Base-by-base conservation (phyloP, 2,888 invertebrate species). In the Agapostemon virescens region DNA sequence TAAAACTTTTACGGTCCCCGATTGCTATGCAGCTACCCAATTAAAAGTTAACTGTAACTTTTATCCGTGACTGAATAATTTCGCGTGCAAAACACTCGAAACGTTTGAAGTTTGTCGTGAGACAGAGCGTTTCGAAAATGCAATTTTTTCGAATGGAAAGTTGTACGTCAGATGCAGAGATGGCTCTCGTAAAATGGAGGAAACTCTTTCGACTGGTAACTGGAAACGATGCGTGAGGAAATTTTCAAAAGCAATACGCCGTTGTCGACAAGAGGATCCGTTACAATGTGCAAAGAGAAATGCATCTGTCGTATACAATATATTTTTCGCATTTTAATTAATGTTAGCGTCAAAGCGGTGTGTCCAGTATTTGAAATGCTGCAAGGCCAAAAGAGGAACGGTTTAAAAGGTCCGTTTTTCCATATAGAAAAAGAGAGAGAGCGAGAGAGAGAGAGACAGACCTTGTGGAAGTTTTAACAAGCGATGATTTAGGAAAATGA, bases 251-350 rank as follows among this genome's bases (percentile, higher is more conserved):
- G 38, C 52, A 36, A 55, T 45, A 55, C 33, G 55, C 33, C 40
- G 26, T 20, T 17, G 30, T 9, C 9, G 26, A 20, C 23, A 55
- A 77, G 30, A n/a, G 61, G 17, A 15, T 20, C 15, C 13, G 26
- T 20, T 42, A 23, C 23, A 3, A 20, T n/a, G 45, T 20, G n/a
- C 77, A 64, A 69, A 71, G 45, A 20, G 38, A 15, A 71, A 67
- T 52, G 70, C n/a, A 33, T 26, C 33, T n/a, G 70, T 33, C 42
- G 67, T 49, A n/a, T 30, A 42, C 11, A 71, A 63, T 58, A 7
- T 79, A 71, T 77, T 49, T 13, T 63, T 71, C 26, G 61, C 49
- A 5, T 79, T 79, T 79, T 71, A 79, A 79, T 79, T 79, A 79
- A 71, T 71, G 40, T 7, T 15, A 42, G 3, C 45, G 40, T 67